Conservation (phyloP, 2,797 vertebrate species). For the Myotis vivesi region DNA sequence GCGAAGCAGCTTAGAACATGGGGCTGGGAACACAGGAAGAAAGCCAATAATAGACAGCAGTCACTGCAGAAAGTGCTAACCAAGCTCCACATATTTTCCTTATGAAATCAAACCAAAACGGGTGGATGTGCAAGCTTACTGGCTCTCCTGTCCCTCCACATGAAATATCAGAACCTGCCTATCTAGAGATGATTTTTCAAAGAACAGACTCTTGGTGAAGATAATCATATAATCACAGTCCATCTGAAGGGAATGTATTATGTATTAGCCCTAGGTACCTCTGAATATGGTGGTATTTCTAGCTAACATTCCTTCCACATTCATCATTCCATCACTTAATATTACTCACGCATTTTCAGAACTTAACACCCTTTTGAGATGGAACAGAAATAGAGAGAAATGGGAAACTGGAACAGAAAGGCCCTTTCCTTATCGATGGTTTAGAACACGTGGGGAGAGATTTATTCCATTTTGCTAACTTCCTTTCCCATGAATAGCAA, state of each 20-base stretch:
- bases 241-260: not conserved
- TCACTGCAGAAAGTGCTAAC: not conserved
- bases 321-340: not conserved
- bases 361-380: constrained; percentile 10
- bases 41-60: not conserved
- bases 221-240: not conserved
- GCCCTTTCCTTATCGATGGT: not conserved
- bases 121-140: not conserved
- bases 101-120: not conserved
- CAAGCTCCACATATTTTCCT: not conserved
- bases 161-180: not conserved
- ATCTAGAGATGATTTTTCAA: not conserved
- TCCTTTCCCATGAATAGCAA: constrained; percentile 45
- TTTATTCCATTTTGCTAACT: constrained; percentile 1
- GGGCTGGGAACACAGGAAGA: not conserved
- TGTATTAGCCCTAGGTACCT: not conserved
- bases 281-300: not conserved
- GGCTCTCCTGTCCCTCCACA: not conserved
- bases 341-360: not conserved
- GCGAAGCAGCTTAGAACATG: not conserved
- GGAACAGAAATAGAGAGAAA: not conserved
- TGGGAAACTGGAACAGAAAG: constrained; percentile 19
- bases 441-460: constrained; percentile 36
- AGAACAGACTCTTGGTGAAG: not conserved
- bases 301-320: not conserved